Evolutionary conservation across 2,888 invertebrate genomes (phyloP), one percentile per base, ranked within the genome.

Genomic region (Dione vanillae): DNA sequence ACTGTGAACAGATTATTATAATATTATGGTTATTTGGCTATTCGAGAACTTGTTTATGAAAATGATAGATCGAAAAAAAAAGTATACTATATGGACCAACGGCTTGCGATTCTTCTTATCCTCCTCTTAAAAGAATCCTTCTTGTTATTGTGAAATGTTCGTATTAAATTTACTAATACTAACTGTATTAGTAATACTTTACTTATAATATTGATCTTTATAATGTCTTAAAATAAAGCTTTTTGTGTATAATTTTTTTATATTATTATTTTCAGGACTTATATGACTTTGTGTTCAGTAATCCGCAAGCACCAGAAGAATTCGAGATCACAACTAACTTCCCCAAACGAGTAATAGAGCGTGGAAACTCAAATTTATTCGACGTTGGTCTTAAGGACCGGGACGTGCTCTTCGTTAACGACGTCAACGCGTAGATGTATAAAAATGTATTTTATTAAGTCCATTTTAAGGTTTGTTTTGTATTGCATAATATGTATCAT

Each of bases 271-370:
- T 95, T 43, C 93, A 99, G 98, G 97, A 97, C 85, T 95, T 99
- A 74, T 98, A 98, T 91, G 96, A 98, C 89, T 99, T 97, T 92
- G 97, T 99, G 76, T 98, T 99, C 92, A 98, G 98, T 84, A 98
- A 99, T 91, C 97, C 98, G 6, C 96, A 96, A 79, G 96, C 99
- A 14, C 99, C 99, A 1, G 95, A 98, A 85, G 96, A 96, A 84
- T 99, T 99, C 86, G 98, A 99, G 93, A 98, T 99, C 76, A 97
- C 98, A 62, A 98, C 98, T 76, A 99, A 98, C 92, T 99, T 98
- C 87, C 99, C 99, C 0, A 97, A 98, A 85, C 95, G 97, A 75
- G 95, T 96, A 73, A 92, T 99, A 67, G 94, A 95, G 6, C 96
- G 96, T 58, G 95, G 95, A 1, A 75, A 78, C 8, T 85, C 77